phyloP scores from a whole-genome alignment of 2,113 vertebrate genomes.

The Macrotus californicus region DNA sequence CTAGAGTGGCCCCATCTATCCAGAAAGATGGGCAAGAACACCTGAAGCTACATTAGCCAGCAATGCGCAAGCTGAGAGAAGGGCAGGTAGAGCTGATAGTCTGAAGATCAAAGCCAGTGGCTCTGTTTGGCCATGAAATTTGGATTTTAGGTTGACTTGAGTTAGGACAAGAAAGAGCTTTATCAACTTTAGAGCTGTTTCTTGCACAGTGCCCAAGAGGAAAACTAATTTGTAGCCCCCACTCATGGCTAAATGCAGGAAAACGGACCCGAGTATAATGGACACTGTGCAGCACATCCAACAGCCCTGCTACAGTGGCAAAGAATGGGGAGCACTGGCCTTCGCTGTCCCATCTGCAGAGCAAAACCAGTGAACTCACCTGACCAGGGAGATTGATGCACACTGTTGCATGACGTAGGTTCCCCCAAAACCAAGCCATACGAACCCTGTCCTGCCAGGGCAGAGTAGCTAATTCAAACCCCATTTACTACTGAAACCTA shows the following conservation, averaged over 20 bases:
- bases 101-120: neutral
- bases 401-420: neutral
- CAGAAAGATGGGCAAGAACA: neutral
- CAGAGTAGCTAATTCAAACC: neutral
- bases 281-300: too few relatives aligned
- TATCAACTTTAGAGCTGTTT: neutral
- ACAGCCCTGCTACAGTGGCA: too few relatives aligned
- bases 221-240: neutral
- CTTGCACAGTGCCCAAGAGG: neutral
- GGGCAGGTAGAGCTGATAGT: neutral
- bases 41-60: neutral
- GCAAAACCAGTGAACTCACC: neutral
- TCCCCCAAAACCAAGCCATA: neutral
- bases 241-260: neutral
- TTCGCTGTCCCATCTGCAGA: fast-evolving
- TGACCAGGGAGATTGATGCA: neutral
- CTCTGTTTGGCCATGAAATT: too few relatives aligned
- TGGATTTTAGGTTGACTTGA: neutral
- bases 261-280: neutral
- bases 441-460: neutral
- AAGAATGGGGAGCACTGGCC: neutral
- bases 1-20: neutral
- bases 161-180: neutral
- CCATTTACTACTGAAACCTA: neutral
- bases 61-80: neutral